These are phyloP conservation scores for Drosophila watanabei DNA, from an alignment of 1,140 invertebrate species.

Conservation along the genomic window DNA sequence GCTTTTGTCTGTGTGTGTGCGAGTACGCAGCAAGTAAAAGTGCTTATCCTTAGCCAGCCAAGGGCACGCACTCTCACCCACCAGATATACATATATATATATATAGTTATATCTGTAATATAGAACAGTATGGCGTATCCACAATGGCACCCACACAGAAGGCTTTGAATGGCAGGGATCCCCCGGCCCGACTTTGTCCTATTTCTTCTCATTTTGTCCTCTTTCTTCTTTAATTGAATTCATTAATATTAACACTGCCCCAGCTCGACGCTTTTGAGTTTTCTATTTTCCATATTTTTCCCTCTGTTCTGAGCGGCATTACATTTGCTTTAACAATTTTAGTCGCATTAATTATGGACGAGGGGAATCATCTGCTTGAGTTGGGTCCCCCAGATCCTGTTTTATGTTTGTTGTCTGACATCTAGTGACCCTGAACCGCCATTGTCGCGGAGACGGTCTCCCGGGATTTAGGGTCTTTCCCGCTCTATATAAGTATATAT, in stretches of 20 bases:
- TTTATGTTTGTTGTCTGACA: conserved; percentile 25
- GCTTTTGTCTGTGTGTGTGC: conserved; percentile 3
- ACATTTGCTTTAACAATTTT: conserved; percentile 36
- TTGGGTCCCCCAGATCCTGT: conserved; percentile 15
- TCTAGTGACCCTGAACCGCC: conserved; percentile 47
- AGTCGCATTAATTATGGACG: conserved; percentile 37
- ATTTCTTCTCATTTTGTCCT: conserved; percentile 17
- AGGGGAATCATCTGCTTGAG: conserved; percentile 13
- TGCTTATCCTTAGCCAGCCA: conserved; percentile 60
- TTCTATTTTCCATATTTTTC: conserved; percentile 22
- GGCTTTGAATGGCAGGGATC: conserved; percentile 7
- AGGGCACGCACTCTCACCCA: conserved; percentile 56
- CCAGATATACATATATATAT: conserved; percentile 15
- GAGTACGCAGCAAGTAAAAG: conserved; percentile 52
- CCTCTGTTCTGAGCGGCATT: conserved; percentile 13
- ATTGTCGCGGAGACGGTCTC: conserved; percentile 12
- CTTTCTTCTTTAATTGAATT: conserved; percentile 53
- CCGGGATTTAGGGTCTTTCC: conserved; percentile 8
- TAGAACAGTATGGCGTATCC: background rate
- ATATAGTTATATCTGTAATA: background rate
- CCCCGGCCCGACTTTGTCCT: conserved; percentile 1
- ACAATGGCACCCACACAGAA: conserved; percentile 29
- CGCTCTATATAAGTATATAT: background rate
- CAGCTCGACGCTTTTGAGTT: conserved; percentile 24
- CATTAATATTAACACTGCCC: conserved; percentile 55